Base-by-base conservation (phyloP, 2,797 vertebrate genomes). In the Pseudochirops cupreus region DNA sequence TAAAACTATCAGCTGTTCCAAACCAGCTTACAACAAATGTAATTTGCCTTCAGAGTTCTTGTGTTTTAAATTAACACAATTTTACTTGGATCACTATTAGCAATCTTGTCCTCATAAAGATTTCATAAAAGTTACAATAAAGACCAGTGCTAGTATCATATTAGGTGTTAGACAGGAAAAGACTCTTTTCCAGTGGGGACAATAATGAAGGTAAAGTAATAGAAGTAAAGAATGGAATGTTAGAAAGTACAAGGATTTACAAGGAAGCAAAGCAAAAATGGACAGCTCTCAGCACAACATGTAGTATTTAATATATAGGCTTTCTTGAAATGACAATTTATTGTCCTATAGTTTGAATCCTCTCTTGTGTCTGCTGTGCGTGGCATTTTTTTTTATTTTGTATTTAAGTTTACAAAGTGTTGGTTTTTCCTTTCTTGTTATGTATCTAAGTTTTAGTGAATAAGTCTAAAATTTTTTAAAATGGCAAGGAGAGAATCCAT, bases 231-330 rank as follows among this genome's bases (percentile, higher is more conserved):
- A 92, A 97, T 91, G 3, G 24, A 87, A 56, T 74, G 56, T 95
- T 96, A 97, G 50, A 59, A 95, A 91, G 90, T 92, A 55, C 87
- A 97, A 67, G 91, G 46, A 95, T 26, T 28, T 58, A 58, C 26
- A 58, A 58, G 57, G 57, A 58, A 29, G 57, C 26, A 29, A 58
- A 57, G 56, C 26, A 57, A 57, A 28, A 24, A 58, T 10, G 26
- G 57, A 58, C 56, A 57, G 56, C 24, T 57, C 56, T 57, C 56
- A 57, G 7, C 26, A 58, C 28, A 29, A 29, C 3, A 9, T 29
- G 28, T 58, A 58, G 26, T 58, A 58, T 29, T 58, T 58, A 58
- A 29, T 29, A 58, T 58, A 29, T 29, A 58, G 57, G 28, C 9
- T 58, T 58, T 58, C 28, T 58, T 58, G 57, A 58, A 58, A 58